Evolutionary conservation across 2,113 vertebrate genomes (phyloP).

Genomic region (Mellivora capensis): DNA sequence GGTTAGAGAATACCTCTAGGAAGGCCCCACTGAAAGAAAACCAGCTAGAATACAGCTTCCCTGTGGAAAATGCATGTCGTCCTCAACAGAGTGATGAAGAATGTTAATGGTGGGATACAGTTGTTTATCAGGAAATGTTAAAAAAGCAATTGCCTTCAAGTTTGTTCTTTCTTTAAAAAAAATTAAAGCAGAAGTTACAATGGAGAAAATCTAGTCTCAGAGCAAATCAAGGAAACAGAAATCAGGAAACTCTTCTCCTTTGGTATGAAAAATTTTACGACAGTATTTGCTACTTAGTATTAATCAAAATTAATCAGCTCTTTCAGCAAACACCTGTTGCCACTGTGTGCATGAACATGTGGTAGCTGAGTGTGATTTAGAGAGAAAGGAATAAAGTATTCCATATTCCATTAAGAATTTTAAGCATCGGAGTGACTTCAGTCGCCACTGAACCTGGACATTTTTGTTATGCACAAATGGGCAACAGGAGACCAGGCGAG

Average conservation of each 20-base stretch:
- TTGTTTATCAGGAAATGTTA: neutral
- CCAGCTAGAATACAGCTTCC: neutral
- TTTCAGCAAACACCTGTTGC: neutral
- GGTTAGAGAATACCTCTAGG: neutral
- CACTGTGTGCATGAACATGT: neutral
- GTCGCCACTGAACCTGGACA: neutral
- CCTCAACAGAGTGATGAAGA: neutral
- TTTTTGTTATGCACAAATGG: neutral
- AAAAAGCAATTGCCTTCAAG: neutral
- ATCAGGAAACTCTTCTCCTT: neutral
- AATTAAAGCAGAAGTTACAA: neutral
- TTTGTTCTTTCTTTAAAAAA: neutral
- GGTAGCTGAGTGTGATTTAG: neutral
- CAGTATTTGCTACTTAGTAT: neutral
- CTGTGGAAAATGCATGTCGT: neutral
- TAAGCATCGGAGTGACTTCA: neutral
- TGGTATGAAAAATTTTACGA: neutral
- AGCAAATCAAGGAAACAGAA: neutral
- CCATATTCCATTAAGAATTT: neutral
- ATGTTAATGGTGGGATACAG: neutral
- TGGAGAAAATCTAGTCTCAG: neutral
- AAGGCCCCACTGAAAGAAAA: neutral
- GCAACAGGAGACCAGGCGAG: neutral
- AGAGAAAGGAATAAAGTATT: neutral
- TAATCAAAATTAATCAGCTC: neutral